A percentile compares a stretch with the other conserved stretches of the same genome.
phyloP scores from a whole-genome alignment of 2,888 invertebrate species.

The Emmelina monodactyla region DNA sequence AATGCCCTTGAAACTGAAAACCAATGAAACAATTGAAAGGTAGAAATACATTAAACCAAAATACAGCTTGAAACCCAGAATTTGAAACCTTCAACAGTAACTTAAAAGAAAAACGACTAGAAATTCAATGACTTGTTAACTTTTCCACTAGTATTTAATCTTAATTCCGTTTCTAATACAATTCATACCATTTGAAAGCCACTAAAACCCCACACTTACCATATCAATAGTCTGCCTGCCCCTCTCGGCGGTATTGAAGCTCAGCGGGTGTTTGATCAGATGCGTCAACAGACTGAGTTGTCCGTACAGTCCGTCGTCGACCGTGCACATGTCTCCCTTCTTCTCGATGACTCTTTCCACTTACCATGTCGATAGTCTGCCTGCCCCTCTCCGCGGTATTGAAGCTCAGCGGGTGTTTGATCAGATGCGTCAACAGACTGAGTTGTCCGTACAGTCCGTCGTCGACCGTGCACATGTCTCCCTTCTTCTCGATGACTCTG shows the following conservation, averaged over 20 bases:
- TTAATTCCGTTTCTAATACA: too few relatives aligned
- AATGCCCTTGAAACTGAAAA: too few relatives aligned
- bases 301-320: constrained; percentile 92
- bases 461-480: constrained; percentile 82
- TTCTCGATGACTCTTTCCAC: constrained; percentile 81
- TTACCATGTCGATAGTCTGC: constrained; percentile 70
- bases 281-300: constrained; percentile 87
- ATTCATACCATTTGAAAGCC: too few relatives aligned
- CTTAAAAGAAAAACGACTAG: too few relatives aligned
- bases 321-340: constrained; percentile 77
- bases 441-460: constrained; percentile 90
- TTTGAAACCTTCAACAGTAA: too few relatives aligned
- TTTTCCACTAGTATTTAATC: too few relatives aligned
- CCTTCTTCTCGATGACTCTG: constrained; percentile 80
- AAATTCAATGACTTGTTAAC: too few relatives aligned
- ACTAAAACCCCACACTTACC: too few relatives aligned
- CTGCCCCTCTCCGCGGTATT: constrained; percentile 80
- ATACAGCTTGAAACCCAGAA: too few relatives aligned
- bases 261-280: constrained; percentile 86
- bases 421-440: constrained; percentile 84
- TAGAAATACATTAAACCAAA: too few relatives aligned
- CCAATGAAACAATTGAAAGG: too few relatives aligned
- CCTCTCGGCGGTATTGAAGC: constrained; percentile 82
- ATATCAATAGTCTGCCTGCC: constrained; percentile 73
- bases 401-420: constrained; percentile 88